A percentile compares a stretch with the other conserved stretches of the same genome.
These are phyloP conservation scores for Luperina nickerlii DNA, from an alignment of 2,888 invertebrate genomes.

Conservation along the genomic window DNA sequence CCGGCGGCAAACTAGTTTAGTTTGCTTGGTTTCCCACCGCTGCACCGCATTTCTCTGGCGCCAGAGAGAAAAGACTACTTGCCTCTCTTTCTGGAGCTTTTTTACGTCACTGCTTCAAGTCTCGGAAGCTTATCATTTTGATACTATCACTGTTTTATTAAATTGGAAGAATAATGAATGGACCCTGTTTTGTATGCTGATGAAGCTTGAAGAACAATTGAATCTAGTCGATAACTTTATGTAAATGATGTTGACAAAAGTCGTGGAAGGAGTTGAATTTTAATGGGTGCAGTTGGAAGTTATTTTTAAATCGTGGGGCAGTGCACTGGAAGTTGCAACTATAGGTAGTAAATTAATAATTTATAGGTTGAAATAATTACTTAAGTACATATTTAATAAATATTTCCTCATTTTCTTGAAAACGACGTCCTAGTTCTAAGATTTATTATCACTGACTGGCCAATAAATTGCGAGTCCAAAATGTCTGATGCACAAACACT, in stretches of 20 bases:
- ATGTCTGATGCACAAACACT: not conserved
- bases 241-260: constrained; percentile 19
- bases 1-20: constrained; percentile 74
- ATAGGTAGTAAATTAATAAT: not conserved
- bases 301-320: constrained; percentile 27
- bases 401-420: not conserved
- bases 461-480: not conserved
- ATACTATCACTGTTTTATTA: constrained; percentile 9
- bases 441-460: not conserved
- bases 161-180: constrained; percentile 25
- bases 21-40: constrained; percentile 68
- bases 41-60: constrained; percentile 69
- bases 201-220: constrained; percentile 36
- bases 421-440: not conserved
- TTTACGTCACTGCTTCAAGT: constrained; percentile 44
- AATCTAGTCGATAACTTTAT: constrained; percentile 21
- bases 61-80: constrained; percentile 61
- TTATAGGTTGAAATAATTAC: not conserved
- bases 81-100: constrained; percentile 55
- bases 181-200: constrained; percentile 37
- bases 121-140: constrained; percentile 41
- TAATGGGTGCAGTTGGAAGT: constrained; percentile 3
- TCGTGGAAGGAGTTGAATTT: constrained; percentile 12
- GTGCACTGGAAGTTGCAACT: not conserved
- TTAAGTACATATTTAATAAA: not conserved